phyloP scores from a whole-genome alignment of 2,888 invertebrate genomes.

The Sabatieria punctata region DNA sequence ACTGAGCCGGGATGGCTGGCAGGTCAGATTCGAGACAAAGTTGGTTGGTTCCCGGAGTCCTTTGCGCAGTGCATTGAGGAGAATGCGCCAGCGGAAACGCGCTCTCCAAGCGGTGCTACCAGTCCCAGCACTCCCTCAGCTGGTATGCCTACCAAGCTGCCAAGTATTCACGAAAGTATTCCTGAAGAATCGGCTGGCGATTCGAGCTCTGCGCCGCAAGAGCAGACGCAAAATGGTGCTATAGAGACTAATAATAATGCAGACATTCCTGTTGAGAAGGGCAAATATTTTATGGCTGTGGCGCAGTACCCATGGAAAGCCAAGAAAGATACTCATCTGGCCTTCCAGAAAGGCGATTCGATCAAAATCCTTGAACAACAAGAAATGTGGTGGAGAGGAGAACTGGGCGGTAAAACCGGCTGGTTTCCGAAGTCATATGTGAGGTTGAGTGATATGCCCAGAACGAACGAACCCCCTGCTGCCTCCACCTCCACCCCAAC shows the following conservation, averaged over 20 bases:
- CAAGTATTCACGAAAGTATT: neutral
- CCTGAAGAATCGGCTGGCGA: no score
- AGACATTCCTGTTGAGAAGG: no score
- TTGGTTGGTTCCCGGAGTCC: slow-evolving; percentile 34
- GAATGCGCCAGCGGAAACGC: neutral
- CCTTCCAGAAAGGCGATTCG: slow-evolving; percentile 45
- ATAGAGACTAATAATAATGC: no score
- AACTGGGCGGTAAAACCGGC: slow-evolving; percentile 30
- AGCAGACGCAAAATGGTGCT: no score
- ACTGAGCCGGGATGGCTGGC: slow-evolving; percentile 95
- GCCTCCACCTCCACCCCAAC: no score
- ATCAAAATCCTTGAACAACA: slow-evolving; percentile 45
- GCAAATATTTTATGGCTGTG: no score
- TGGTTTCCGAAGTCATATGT: slow-evolving; percentile 49
- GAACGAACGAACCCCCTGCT: no score
- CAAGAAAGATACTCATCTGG: slow-evolving; percentile 44
- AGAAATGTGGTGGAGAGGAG: slow-evolving; percentile 49
- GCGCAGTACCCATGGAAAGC: slow-evolving; percentile 48
- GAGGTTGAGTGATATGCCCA: no score
- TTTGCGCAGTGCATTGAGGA: slow-evolving; percentile 32
- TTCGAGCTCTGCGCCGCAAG: no score
- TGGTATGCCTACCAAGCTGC: neutral
- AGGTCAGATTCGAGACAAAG: slow-evolving; percentile 70
- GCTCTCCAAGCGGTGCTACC: no score
- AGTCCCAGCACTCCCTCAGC: no score